phyloP scores from a whole-genome alignment of 2,797 vertebrate species.

The Bovichtus diacanthus region DNA sequence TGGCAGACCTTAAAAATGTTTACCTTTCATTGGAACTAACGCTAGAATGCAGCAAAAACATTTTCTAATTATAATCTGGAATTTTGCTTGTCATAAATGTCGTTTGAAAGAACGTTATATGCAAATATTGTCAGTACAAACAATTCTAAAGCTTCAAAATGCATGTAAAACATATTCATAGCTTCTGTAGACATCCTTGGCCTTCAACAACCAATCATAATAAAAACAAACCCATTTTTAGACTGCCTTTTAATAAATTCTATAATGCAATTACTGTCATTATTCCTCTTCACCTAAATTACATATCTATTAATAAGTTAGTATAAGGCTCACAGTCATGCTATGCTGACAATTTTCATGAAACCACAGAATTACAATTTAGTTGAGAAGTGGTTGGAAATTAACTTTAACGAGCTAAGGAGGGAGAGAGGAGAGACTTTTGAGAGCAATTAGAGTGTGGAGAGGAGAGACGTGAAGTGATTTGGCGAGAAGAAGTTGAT shows the following conservation, averaged over 20 bases:
- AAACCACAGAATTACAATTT: conserved; percentile 23
- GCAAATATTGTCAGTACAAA: background rate
- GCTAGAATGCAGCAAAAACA: background rate
- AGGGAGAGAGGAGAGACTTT: conserved; percentile 23
- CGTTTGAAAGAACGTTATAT: background rate
- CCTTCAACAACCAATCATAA: background rate
- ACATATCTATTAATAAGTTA: conserved; percentile 11
- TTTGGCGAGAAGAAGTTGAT: conserved; percentile 27
- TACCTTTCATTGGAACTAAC: background rate
- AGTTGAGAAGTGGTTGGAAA: conserved; percentile 7
- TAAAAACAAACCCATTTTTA: background rate
- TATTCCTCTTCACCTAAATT: conserved; percentile 3
- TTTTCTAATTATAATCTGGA: background rate
- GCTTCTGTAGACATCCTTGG: background rate
- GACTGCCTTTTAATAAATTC: conserved; percentile 6
- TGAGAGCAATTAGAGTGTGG: conserved; percentile 51
- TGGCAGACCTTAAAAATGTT: background rate
- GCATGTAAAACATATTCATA: conserved; percentile 1
- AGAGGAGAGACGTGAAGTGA: conserved; percentile 26
- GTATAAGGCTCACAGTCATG: background rate
- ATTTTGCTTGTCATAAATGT: background rate
- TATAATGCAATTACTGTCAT: background rate
- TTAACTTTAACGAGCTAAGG: conserved; percentile 40
- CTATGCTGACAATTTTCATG: conserved; percentile 6
- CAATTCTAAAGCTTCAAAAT: background rate